Evolutionary conservation across 2,113 vertebrate genomes (phyloP), one percentile per base, ranked within the genome.

Genomic region (Synodontis membranacea): DNA sequence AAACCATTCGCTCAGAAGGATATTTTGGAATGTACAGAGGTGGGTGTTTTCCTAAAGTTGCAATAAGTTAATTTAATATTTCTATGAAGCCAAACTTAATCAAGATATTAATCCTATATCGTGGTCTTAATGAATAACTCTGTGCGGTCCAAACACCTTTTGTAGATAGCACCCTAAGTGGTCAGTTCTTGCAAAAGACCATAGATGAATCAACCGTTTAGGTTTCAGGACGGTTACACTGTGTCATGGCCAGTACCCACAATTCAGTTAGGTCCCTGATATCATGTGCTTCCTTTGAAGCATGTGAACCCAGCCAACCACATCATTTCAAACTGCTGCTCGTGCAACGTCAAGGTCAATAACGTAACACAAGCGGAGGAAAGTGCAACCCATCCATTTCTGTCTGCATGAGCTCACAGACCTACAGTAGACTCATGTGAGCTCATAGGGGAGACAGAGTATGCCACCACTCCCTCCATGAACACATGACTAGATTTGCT

Each of bases 11-110:
- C 82, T 96, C 95, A 6, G 95, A 96, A 46, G 95, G 95, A 70
- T 96, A 96, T 88, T 96, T 96, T 90, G 95, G 95, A 86, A 96
- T 96, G 95, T 96, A 96, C 86, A 90, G 95, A 93, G 95, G 95
- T 96, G 89, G 91, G 95, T 94, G 90, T 86, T 87, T 68, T 83
- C 39, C 11, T 23, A n/a, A 14, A 50, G 12, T 64, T 6, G 1
- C 14, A 52, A n/a, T n/a, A 78, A 72, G 9, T n/a, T n/a, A 44
- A 72, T 72, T 8, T 10, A 42, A 42, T 10, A 42, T 11, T 42
- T 72, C 8, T 42, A 44, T n/a, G 37, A 44, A 25, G 25, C 39
- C 19, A 42, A 37, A 37, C 17, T 21, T 19, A 7, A 68, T 17
- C 19, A 9, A 1, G 7, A 72, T 72, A 25, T 42, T 9, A 68